These are phyloP conservation scores for Sesia bembeciformis DNA, from an alignment of 2,888 invertebrate genomes.

Conservation along the genomic window DNA sequence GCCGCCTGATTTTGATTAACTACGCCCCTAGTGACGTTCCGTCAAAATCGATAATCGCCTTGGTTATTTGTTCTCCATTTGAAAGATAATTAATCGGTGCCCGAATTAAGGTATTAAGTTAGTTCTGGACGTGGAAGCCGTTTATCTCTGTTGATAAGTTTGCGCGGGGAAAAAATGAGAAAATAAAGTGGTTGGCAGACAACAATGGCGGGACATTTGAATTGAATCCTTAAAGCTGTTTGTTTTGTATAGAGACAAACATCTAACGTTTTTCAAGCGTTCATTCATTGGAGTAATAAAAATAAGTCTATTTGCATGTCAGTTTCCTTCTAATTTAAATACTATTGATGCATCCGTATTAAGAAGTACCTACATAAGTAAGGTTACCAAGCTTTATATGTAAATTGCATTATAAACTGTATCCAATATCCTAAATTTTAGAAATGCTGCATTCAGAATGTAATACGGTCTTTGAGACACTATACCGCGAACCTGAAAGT, in stretches of 20 bases:
- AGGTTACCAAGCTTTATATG: too few relatives aligned
- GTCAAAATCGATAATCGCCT: slow-evolving; percentile 51
- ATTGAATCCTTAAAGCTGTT: slow-evolving; percentile 44
- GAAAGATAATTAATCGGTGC: slow-evolving; percentile 46
- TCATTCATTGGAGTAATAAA: slow-evolving; percentile 27
- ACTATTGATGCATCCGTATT: neutral
- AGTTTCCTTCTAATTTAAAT: slow-evolving; percentile 2
- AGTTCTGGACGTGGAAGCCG: slow-evolving; percentile 15
- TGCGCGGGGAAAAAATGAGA: slow-evolving; percentile 36
- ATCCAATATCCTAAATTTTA: too few relatives aligned
- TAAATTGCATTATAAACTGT: too few relatives aligned
- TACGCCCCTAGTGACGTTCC: slow-evolving; percentile 40
- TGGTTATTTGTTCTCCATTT: slow-evolving; percentile 32
- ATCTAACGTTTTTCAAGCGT: slow-evolving; percentile 27
- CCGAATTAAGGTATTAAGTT: slow-evolving; percentile 12
- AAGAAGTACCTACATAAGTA: too few relatives aligned
- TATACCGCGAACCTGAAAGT: too few relatives aligned
- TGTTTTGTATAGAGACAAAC: slow-evolving; percentile 34
- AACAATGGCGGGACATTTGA: slow-evolving; percentile 64
- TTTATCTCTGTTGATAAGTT: slow-evolving; percentile 44
- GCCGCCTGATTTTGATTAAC: slow-evolving; percentile 50
- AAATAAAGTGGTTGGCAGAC: slow-evolving; percentile 52
- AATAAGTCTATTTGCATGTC: slow-evolving; percentile 24
- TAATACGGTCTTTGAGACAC: too few relatives aligned
- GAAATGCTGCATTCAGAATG: too few relatives aligned